Evolutionary conservation across 2,113 vertebrate genomes (phyloP).

Genomic region (Dolichotis patagonum): DNA sequence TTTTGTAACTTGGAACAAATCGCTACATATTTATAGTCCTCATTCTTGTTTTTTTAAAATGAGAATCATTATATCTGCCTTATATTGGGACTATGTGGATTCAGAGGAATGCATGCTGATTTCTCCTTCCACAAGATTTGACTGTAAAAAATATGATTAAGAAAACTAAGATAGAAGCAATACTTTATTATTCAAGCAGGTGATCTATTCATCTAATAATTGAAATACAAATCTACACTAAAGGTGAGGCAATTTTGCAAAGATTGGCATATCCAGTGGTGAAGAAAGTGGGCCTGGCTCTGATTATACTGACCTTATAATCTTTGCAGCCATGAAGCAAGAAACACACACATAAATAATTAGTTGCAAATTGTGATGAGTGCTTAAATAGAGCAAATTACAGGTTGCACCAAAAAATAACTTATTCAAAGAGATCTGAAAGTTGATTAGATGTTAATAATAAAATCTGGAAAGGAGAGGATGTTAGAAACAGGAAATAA

Average conservation of each 20-base stretch:
- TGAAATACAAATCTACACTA: constrained; percentile 17
- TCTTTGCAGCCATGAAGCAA: neutral
- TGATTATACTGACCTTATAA: neutral
- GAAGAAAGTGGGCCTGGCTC: neutral
- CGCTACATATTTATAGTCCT: neutral
- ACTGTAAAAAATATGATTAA: neutral
- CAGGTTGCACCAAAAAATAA: neutral
- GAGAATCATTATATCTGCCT: constrained; percentile 4
- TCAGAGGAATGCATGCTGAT: neutral
- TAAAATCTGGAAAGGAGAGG: neutral
- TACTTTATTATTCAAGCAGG: neutral
- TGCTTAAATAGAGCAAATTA: constrained; percentile 43
- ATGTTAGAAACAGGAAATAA: neutral
- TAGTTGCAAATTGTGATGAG: constrained; percentile 17
- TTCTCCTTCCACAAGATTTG: neutral
- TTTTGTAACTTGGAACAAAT: constrained; percentile 17
- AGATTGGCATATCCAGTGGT: neutral
- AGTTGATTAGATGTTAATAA: constrained; percentile 10
- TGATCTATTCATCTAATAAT: constrained; percentile 34
- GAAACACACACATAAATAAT: neutral
- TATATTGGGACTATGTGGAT: neutral
- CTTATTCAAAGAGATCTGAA: neutral
- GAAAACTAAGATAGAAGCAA: neutral
- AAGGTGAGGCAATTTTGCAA: constrained; percentile 37
- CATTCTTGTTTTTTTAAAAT: neutral